Conservation (phyloP, 2,797 vertebrate species). For the Chloroceryle inda region DNA sequence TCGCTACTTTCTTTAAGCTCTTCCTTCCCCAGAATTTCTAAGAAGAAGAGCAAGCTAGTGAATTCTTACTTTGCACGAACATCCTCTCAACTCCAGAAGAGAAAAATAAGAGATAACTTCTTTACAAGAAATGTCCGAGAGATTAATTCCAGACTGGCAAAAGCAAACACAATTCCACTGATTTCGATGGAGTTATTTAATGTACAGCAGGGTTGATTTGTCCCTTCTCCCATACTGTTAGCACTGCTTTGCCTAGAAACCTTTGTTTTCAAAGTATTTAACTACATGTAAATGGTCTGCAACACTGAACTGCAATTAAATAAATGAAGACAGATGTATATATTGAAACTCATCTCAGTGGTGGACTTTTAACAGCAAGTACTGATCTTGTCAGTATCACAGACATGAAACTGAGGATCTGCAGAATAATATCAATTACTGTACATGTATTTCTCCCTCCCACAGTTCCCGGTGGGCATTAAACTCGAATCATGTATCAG, state of each 20-base stretch:
- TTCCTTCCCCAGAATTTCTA: background rate
- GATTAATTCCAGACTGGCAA: conserved; percentile 1
- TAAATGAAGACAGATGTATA: background rate
- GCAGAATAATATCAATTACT: background rate
- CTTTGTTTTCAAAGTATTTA: conserved; percentile 19
- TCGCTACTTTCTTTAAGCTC: background rate
- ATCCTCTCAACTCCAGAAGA: background rate
- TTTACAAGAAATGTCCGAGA: background rate
- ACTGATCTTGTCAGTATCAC: background rate
- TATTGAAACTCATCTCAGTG: background rate
- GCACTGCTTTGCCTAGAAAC: background rate
- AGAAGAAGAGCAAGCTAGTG: background rate
- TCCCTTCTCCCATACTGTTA: background rate
- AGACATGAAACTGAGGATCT: background rate
- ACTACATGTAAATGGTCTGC: background rate
- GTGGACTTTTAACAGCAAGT: background rate
- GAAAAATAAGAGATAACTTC: background rate
- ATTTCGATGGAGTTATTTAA: background rate
- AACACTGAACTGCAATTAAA: background rate
- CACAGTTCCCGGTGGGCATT: background rate
- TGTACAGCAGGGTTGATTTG: background rate
- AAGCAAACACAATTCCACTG: background rate
- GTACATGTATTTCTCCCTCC: background rate
- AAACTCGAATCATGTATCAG: background rate
- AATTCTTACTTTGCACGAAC: background rate